phyloP scores from a whole-genome alignment of 2,797 vertebrate species.

The Eulemur coronatus region DNA sequence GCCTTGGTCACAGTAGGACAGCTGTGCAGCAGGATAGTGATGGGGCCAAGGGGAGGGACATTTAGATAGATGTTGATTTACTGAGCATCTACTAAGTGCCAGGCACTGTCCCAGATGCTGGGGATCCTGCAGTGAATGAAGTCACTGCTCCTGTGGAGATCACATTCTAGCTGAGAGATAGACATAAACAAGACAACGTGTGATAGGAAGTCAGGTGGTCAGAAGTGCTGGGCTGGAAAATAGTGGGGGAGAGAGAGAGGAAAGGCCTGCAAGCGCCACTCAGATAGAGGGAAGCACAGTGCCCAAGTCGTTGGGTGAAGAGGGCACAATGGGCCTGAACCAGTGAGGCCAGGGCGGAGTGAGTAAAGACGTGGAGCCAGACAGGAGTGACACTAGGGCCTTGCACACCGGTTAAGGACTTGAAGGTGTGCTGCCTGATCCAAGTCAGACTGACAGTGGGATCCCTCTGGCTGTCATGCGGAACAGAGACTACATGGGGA shows the following conservation, averaged over 20 bases:
- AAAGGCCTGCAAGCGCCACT: background rate
- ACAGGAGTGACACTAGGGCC: background rate
- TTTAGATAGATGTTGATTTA: background rate
- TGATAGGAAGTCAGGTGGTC: background rate
- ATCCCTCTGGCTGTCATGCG: background rate
- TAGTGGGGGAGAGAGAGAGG: background rate
- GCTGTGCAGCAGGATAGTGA: background rate
- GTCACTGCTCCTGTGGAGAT: background rate
- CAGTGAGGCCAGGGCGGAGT: background rate
- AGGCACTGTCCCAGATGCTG: background rate
- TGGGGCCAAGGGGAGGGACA: background rate
- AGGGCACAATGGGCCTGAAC: fast-evolving
- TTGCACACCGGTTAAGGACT: background rate
- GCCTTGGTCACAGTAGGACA: background rate
- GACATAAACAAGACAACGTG: background rate
- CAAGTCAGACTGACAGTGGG: background rate
- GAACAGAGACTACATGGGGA: background rate
- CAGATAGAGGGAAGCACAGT: background rate
- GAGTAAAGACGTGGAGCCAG: background rate
- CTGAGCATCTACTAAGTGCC: background rate
- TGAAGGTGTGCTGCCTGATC: background rate
- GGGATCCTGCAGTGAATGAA: background rate
- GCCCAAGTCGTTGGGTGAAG: background rate
- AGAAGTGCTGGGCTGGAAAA: background rate
- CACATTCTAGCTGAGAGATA: background rate